Evolutionary conservation across 2,113 vertebrate species (phyloP).

Genomic region (Maccullochella peelii): DNA sequence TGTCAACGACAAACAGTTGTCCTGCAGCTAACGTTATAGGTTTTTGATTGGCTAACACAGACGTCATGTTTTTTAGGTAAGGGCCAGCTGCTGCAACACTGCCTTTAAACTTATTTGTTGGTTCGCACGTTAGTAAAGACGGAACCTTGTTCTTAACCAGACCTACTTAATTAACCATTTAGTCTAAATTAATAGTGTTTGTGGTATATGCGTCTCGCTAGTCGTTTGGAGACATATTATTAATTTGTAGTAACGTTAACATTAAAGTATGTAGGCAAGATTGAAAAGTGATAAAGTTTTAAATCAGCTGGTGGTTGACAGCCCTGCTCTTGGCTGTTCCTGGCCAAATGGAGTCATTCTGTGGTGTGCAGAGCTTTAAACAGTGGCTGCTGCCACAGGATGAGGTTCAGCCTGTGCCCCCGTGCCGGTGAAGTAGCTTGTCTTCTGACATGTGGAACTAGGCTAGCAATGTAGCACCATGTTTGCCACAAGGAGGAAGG

Average conservation of each 20-base stretch:
- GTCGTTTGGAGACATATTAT: neutral
- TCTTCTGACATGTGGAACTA: conserved; percentile 59
- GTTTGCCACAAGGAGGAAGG: conserved; percentile 65
- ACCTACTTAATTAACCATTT: neutral
- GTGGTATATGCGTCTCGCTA: neutral
- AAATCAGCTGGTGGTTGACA: conserved; percentile 3
- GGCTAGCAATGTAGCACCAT: conserved; percentile 63
- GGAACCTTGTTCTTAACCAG: neutral
- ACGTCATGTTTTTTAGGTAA: neutral
- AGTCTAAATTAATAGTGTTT: neutral
- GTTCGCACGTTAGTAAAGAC: neutral
- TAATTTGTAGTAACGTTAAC: neutral
- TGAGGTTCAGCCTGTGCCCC: conserved; percentile 5
- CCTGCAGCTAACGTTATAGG: neutral
- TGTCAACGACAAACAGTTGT: conserved; percentile 4
- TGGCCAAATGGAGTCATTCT: neutral
- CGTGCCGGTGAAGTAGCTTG: conserved; percentile 27
- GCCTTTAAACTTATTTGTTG: neutral
- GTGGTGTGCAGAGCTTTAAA: neutral
- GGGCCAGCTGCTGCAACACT: conserved; percentile 25
- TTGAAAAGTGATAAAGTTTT: conserved; percentile 5
- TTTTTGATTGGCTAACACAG: neutral
- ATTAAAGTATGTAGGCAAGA: neutral
- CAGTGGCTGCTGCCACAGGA: neutral
- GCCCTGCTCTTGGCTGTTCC: neutral